Evolutionary conservation across 2,113 vertebrate genomes (phyloP).

Genomic region (Oenanthe oenanthe): DNA sequence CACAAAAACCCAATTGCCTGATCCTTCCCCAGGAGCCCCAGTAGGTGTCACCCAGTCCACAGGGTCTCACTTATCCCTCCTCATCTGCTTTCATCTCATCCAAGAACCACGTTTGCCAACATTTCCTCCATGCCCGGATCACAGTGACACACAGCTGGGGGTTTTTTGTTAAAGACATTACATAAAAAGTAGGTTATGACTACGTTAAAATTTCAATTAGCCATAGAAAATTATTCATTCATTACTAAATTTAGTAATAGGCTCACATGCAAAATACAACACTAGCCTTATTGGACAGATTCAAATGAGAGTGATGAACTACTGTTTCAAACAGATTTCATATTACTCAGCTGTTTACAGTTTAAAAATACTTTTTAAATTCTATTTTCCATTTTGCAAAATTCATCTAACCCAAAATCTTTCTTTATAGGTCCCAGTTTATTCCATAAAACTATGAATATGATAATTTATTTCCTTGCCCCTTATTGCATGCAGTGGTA

Average conservation of each 20-base stretch:
- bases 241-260: not conserved
- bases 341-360: not conserved
- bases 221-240: not conserved
- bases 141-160: not conserved
- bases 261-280: not conserved
- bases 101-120: not conserved
- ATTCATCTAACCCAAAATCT: not conserved
- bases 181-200: not conserved
- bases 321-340: not conserved
- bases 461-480: not conserved
- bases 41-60: not conserved
- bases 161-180: not conserved
- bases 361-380: not conserved
- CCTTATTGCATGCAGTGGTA: not conserved
- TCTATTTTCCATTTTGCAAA: slow-evolving; percentile 1
- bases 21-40: not conserved
- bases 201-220: not conserved
- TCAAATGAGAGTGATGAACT: not conserved
- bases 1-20: not conserved
- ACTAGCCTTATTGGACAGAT: not conserved
- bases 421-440: not conserved
- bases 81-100: not conserved
- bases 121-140: not conserved
- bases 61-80: not conserved
- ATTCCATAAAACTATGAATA: not conserved